phyloP scores from a whole-genome alignment of 1,140 invertebrate genomes.

The Dufourea novaeangliae region DNA sequence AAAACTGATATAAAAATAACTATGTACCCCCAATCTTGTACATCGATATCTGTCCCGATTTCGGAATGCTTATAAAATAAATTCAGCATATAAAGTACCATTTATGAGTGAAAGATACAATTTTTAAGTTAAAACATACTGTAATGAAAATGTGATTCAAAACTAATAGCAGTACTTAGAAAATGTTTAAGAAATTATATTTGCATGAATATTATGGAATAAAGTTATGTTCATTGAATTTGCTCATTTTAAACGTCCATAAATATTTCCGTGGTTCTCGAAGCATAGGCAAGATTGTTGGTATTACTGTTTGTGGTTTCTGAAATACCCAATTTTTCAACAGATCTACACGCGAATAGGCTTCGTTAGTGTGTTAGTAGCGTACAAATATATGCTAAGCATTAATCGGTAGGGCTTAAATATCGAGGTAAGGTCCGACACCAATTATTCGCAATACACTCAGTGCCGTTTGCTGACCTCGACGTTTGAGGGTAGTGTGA shows the following conservation, averaged over 20 bases:
- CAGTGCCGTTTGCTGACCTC: slow-evolving; percentile 77
- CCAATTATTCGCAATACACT: slow-evolving; percentile 57
- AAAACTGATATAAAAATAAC: slow-evolving; percentile 33
- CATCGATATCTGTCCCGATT: neutral
- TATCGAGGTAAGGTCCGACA: slow-evolving; percentile 59
- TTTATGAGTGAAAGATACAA: too few species aligned
- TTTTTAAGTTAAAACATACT: too few species aligned
- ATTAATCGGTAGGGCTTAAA: slow-evolving; percentile 37
- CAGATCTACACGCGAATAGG: slow-evolving; percentile 22
- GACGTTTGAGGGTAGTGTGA: slow-evolving; percentile 79
- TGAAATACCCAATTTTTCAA: slow-evolving; percentile 8
- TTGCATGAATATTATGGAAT: too few species aligned
- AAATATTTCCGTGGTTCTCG: too few species aligned
- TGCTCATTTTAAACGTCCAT: too few species aligned
- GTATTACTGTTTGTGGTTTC: neutral
- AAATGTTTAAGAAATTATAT: too few species aligned
- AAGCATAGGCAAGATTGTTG: too few species aligned
- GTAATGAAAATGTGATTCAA: too few species aligned
- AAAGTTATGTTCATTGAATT: too few species aligned
- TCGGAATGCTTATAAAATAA: neutral
- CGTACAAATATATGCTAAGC: slow-evolving; percentile 46
- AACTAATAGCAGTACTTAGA: too few species aligned
- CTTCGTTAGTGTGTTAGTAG: slow-evolving; percentile 31
- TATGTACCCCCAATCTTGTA: neutral
- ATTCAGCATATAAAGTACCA: neutral